A percentile compares a stretch with the other conserved stretches of the same genome.
Conservation (phyloP, 2,113 vertebrate genomes). For the Calypte anna region DNA sequence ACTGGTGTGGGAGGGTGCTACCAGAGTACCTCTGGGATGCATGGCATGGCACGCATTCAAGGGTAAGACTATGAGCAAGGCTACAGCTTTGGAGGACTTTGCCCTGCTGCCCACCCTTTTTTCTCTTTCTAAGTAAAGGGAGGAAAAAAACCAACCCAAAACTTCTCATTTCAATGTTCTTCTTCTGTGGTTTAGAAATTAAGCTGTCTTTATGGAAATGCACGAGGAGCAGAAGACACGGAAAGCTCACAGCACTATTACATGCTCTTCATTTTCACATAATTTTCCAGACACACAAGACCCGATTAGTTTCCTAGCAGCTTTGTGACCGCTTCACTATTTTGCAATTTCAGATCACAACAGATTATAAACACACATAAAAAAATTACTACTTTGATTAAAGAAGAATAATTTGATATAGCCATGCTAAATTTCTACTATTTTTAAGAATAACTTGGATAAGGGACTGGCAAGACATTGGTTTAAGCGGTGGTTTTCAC, state of each 20-base stretch:
- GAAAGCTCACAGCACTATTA: neutral
- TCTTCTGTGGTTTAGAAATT: neutral
- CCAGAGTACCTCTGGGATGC: neutral
- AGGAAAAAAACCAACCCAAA: neutral
- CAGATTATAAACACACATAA: neutral
- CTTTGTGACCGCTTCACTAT: neutral
- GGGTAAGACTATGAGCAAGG: neutral
- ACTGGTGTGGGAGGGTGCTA: accelerated
- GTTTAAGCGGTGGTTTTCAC: neutral
- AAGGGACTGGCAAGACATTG: neutral
- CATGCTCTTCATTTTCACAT: neutral
- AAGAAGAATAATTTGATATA: neutral
- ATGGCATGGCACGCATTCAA: accelerated
- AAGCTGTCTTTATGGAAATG: neutral
- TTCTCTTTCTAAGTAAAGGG: neutral
- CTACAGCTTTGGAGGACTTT: neutral
- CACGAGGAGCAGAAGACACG: neutral
- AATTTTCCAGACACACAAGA: neutral
- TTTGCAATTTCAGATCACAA: neutral
- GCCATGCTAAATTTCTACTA: neutral
- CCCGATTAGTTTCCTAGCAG: neutral
- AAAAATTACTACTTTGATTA: neutral
- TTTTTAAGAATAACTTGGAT: neutral
- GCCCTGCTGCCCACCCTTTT: accelerated
- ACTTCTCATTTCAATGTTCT: neutral